Percentiles rank a stretch among this genome's conserved stretches.
phyloP scores from a whole-genome alignment of 2,888 invertebrate species.

The Brachyopa scutellaris region DNA sequence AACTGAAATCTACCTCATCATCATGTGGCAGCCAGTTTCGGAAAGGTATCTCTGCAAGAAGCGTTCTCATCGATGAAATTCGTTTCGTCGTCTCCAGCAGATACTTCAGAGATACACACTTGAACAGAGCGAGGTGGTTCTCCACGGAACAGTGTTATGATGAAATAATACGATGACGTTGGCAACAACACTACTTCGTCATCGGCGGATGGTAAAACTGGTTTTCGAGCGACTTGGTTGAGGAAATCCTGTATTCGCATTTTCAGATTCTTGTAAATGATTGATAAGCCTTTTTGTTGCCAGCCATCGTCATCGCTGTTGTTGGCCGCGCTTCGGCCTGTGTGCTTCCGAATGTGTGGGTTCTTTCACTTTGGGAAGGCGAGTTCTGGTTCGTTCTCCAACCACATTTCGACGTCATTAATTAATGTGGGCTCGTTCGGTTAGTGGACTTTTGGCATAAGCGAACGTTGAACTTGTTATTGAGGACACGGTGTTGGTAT shows the following conservation, averaged over 20 bases:
- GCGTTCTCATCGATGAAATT: conserved; percentile 7
- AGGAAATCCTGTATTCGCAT: conserved; percentile 33
- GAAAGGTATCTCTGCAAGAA: not conserved
- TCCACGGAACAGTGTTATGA: conserved; percentile 36
- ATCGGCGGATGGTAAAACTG: conserved; percentile 20
- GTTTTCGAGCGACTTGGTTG: conserved; percentile 34
- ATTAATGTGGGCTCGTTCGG: conserved; percentile 33
- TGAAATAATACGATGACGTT: conserved; percentile 57
- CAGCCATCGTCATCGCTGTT: conserved; percentile 6
- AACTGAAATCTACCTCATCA: not conserved
- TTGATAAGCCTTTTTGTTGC: conserved; percentile 29
- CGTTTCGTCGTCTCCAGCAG: not conserved
- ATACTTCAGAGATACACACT: too few relatives aligned
- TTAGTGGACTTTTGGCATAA: conserved; percentile 17
- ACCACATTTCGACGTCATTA: conserved; percentile 31
- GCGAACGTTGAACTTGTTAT: conserved; percentile 47
- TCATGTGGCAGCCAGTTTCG: too few relatives aligned
- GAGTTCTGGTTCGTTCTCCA: not conserved
- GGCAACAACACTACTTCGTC: conserved; percentile 37
- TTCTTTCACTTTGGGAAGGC: not conserved
- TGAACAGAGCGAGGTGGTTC: too few relatives aligned
- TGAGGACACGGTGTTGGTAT: conserved; percentile 1
- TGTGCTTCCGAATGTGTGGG: not conserved
- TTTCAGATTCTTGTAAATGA: conserved; percentile 39
- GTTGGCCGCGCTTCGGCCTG: not conserved